Conservation (phyloP, 1,140 invertebrate genomes). For the Saccostrea echinata region DNA sequence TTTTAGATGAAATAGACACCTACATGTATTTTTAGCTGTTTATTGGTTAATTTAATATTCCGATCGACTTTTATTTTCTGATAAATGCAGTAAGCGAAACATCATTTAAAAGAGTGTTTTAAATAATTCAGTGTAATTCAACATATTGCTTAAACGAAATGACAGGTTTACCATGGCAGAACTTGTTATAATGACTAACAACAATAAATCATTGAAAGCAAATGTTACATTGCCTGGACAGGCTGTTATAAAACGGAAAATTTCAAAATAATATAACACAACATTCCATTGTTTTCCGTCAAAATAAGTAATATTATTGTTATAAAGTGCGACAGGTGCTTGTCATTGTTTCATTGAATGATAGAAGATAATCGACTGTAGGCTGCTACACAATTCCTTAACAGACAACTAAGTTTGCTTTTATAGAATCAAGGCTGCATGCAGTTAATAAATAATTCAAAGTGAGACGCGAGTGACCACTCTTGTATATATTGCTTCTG, state of each 20-base stretch:
- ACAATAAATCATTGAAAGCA: not conserved
- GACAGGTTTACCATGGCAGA: no score
- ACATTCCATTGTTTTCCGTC: not conserved
- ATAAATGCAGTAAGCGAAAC: no score
- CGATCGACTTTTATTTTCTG: no score
- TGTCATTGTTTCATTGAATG: not conserved
- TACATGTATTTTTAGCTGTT: no score
- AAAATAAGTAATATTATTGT: constrained; percentile 5
- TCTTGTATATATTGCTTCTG: not conserved
- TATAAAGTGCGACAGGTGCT: constrained; percentile 9
- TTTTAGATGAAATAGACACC: no score
- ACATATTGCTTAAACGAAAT: no score
- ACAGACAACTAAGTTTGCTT: not conserved
- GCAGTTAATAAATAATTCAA: constrained; percentile 29
- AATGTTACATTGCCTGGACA: not conserved
- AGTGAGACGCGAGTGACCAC: not conserved
- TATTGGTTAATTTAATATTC: no score
- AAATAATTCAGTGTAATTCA: not conserved
- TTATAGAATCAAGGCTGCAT: not conserved
- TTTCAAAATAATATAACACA: not conserved
- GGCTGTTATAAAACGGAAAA: not conserved
- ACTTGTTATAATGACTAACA: no score
- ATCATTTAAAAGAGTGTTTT: not conserved
- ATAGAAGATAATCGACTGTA: not conserved
- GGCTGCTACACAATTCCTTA: not conserved